These are phyloP conservation scores for Picathartes gymnocephalus DNA, from an alignment of 2,113 vertebrate genomes.

Conservation along the genomic window DNA sequence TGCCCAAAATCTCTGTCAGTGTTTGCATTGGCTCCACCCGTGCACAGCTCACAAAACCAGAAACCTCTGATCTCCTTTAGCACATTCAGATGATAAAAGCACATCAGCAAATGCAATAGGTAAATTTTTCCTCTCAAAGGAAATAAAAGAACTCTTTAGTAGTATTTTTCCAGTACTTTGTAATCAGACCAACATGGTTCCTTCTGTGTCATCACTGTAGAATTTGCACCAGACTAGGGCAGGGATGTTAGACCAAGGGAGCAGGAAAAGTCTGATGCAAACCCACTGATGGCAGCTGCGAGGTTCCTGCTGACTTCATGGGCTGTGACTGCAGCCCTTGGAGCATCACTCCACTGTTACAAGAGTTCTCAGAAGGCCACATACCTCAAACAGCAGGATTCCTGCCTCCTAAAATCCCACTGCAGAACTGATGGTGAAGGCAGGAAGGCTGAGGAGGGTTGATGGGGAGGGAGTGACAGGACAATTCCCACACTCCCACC, in stretches of 20 bases:
- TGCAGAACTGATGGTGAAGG: not conserved
- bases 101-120: not conserved
- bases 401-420: not conserved
- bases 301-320: not conserved
- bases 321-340: not conserved
- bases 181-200: fast-evolving
- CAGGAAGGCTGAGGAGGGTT: not conserved
- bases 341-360: not conserved
- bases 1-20: not conserved
- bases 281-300: not conserved
- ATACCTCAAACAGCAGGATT: not conserved
- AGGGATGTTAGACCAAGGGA: not conserved
- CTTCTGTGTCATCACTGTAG: not conserved
- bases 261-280: not conserved
- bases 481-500: not conserved
- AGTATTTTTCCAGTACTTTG: not conserved
- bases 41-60: not conserved
- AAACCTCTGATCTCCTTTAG: not conserved
- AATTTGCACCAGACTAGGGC: not conserved
- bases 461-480: not conserved
- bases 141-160: not conserved
- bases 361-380: not conserved
- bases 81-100: not conserved
- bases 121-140: not conserved
- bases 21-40: fast-evolving